A percentile compares a stretch with the other conserved stretches of the same genome.
phyloP scores from a whole-genome alignment of 2,113 vertebrate species.

The Eurystomus gularis region DNA sequence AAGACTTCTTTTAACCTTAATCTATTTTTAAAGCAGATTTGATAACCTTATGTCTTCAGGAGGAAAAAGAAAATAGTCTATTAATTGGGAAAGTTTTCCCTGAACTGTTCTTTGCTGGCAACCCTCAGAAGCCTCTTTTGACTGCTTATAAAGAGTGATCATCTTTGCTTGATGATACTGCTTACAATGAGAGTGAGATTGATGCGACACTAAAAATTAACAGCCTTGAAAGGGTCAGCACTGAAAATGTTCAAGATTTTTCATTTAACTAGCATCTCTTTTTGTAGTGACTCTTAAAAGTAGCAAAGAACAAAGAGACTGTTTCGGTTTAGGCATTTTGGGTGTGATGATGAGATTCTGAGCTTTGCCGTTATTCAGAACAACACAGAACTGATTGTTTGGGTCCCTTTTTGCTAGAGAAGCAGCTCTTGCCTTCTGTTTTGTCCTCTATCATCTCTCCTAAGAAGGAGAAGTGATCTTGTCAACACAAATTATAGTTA shows the following conservation, averaged over 20 bases:
- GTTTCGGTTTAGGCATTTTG: neutral
- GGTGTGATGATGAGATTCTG: neutral
- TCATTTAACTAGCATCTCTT: neutral
- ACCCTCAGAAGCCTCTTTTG: neutral
- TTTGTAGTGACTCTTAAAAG: neutral
- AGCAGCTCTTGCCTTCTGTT: neutral
- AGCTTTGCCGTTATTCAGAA: neutral
- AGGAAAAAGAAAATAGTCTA: constrained; percentile 14
- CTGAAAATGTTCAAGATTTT: constrained; percentile 15
- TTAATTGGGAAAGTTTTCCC: constrained; percentile 37
- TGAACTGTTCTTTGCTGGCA: neutral
- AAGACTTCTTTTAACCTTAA: constrained; percentile 12
- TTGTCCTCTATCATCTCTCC: neutral
- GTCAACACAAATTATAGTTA: neutral
- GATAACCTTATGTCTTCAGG: neutral
- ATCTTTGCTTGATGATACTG: constrained; percentile 19
- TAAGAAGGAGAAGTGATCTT: neutral
- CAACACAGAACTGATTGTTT: neutral
- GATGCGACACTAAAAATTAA: neutral
- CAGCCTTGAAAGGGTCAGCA: neutral
- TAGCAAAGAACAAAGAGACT: neutral
- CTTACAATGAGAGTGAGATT: neutral
- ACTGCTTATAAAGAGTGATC: neutral
- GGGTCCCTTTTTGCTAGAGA: neutral
- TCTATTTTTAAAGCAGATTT: constrained; percentile 9